phyloP scores from a whole-genome alignment of 2,888 invertebrate species.

The Ellobium chinense region DNA sequence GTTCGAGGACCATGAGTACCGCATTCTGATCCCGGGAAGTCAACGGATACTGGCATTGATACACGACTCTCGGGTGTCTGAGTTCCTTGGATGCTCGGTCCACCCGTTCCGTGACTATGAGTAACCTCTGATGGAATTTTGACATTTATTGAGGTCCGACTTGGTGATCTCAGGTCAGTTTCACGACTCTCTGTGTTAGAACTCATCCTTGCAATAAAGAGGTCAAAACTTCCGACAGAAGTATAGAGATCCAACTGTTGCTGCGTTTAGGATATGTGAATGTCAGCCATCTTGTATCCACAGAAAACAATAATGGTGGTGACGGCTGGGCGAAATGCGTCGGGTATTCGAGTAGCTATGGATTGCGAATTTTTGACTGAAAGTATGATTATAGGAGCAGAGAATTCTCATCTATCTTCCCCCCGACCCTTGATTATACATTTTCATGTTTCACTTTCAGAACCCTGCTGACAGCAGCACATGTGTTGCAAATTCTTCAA shows the following conservation, averaged over 20 bases:
- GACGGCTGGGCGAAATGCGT: no score
- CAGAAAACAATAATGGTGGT: constrained; percentile 39
- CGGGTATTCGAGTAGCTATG: no score
- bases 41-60: constrained; percentile 37
- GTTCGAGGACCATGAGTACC: constrained; percentile 2
- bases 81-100: constrained; percentile 48
- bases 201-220: no score
- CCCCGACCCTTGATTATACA: no score
- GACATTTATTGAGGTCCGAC: constrained; percentile 71
- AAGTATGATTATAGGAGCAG: no score
- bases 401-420: no score
- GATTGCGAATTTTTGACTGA: no score
- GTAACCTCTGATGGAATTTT: constrained; percentile 65
- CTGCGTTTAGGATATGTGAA: no score
- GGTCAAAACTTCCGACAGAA: no score
- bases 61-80: constrained; percentile 49
- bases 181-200: constrained; percentile 1
- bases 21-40: constrained; percentile 26
- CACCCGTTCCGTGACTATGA: constrained; percentile 42
- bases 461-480: no score
- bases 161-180: constrained; percentile 50
- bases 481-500: no score
- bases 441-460: no score
- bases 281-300: constrained; percentile 41
- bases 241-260: not conserved